Conservation (phyloP, 2,888 invertebrate species). For the Cheilosia scutellata region DNA sequence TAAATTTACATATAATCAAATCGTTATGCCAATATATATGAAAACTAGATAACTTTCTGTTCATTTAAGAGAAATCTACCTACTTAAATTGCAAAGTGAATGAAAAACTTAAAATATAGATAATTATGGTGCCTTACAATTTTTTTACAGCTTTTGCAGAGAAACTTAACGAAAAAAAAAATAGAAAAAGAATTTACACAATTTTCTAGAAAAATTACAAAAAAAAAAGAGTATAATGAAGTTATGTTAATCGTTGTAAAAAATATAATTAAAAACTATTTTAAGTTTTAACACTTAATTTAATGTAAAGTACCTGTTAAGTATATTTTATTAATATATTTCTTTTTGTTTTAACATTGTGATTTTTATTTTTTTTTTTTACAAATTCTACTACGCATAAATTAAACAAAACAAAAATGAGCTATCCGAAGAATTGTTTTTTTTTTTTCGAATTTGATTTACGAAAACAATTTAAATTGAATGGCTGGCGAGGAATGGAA, state of each 20-base stretch:
- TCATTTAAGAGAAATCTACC: conserved; percentile 4
- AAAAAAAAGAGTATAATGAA: conserved; percentile 27
- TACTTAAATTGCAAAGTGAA: conserved; percentile 17
- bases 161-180: conserved; percentile 18
- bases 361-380: conserved; percentile 63
- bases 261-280: conserved; percentile 62
- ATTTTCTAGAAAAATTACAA: conserved; percentile 12
- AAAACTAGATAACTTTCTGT: neutral
- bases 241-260: conserved; percentile 45
- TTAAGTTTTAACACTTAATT: conserved; percentile 71
- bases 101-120: conserved; percentile 47
- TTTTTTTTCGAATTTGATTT: conserved; percentile 4
- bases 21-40: conserved; percentile 42
- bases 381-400: conserved; percentile 43
- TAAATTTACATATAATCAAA: conserved; percentile 35
- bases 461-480: neutral
- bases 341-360: conserved; percentile 64
- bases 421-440: conserved; percentile 22
- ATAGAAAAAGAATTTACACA: conserved; percentile 1
- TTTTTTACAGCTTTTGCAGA: conserved; percentile 52
- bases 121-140: conserved; percentile 64
- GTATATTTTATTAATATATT: conserved; percentile 71
- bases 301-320: conserved; percentile 78
- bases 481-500: neutral
- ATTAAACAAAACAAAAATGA: conserved; percentile 9